A percentile compares a stretch with the other conserved stretches of the same genome.
phyloP scores from a whole-genome alignment of 2,888 invertebrate species.

The Protodeltote pygarga region DNA sequence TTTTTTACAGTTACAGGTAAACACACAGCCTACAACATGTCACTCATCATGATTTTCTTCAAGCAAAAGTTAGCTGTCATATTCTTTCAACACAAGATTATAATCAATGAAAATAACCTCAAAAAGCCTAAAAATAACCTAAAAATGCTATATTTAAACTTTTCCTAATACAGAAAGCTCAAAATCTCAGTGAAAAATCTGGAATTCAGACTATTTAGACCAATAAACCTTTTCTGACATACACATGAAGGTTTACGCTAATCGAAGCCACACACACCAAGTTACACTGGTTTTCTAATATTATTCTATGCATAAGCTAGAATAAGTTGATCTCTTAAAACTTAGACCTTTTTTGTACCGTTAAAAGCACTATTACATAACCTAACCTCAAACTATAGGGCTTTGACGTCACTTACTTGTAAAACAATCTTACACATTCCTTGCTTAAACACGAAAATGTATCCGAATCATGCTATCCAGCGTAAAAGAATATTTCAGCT shows the following conservation, averaged over 20 bases:
- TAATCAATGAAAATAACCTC: too few relatives aligned
- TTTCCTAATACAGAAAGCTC: too few relatives aligned
- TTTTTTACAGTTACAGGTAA: too few relatives aligned
- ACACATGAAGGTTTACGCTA: slow-evolving; percentile 15
- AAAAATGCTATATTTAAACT: too few relatives aligned
- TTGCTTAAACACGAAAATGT: slow-evolving; percentile 42
- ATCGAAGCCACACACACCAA: slow-evolving; percentile 13
- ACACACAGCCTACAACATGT: too few relatives aligned
- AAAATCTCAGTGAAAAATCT: too few relatives aligned
- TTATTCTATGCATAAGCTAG: slow-evolving; percentile 8
- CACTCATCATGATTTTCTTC: too few relatives aligned
- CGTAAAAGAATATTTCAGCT: slow-evolving; percentile 23
- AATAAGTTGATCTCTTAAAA: slow-evolving; percentile 36
- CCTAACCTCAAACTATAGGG: slow-evolving; percentile 69
- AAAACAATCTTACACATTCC: slow-evolving; percentile 36
- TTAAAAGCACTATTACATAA: slow-evolving; percentile 76
- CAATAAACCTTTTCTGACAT: background rate
- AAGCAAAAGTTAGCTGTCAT: too few relatives aligned
- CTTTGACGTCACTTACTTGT: slow-evolving; percentile 61
- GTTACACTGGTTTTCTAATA: slow-evolving; percentile 18
- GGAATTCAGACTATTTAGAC: too few relatives aligned
- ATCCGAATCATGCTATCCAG: slow-evolving; percentile 39
- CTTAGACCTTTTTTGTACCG: slow-evolving; percentile 45
- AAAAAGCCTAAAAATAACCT: too few relatives aligned
- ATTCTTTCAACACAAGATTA: too few relatives aligned